Evolutionary conservation across 2,888 invertebrate genomes (phyloP), one percentile per base, ranked within the genome.

Genomic region (Tachina lurida): DNA sequence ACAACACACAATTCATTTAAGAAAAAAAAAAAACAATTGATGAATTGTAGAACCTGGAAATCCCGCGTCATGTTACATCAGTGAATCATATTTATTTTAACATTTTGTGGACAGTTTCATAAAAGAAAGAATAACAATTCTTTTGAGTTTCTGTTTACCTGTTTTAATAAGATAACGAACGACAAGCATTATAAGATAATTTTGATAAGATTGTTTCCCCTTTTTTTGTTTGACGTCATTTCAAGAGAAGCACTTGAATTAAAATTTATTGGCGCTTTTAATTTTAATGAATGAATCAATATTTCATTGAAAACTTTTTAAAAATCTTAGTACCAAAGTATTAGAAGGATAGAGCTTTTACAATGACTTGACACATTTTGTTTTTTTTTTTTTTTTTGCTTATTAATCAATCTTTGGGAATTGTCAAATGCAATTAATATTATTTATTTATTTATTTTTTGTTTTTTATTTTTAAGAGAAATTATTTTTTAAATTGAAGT

Each of bases 21-120:
- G 13, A 9, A 43, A 31, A 15, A 15, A 67, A 7, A 31, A 31
- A 31, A 19, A 54, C 19, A 67, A 31, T 17, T 49, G 10, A 31
- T 8, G 49, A 52, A n/a, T 17, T 54, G 13, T 54, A 19, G 12
- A 17, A 31, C 17, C 2, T 60, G 67, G 74, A 68, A 81, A 60
- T 74, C 17, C 80, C 80, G 39, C 43, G 22, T 70, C 41, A 43
- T 45, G 8, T 54, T 52, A n/a, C 19, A 49, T 1, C 13, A 52
- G 19, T 81, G 81, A 81, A 62, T 81, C 81, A 81, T 81, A 52
- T 60, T 39, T 74, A n/a, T 68, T 73, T 67, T 56, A 41, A 19
- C 1, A n/a, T 10, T 47, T 54, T 41, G 22, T 68, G 3, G n/a
- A 19, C 3, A n/a, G 0, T 75, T 52, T 63, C 2, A 19, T 54